phyloP scores from a whole-genome alignment of 2,888 invertebrate species.

The Hydropsyche betteni region DNA sequence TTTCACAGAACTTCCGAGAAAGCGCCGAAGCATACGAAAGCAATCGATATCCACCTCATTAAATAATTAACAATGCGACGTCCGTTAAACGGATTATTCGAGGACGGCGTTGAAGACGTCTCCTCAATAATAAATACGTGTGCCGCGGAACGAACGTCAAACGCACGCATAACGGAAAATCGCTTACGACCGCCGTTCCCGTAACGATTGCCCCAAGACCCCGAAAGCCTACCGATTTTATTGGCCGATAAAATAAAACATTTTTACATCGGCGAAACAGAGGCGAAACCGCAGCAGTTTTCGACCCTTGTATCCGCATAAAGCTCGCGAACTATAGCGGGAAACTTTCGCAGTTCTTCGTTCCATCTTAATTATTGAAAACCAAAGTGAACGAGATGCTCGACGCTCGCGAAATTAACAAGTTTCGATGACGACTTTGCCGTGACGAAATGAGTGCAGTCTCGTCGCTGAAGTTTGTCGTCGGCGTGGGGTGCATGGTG shows the following conservation, averaged over 20 bases:
- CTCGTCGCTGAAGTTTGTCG: no score
- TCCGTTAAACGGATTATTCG: slow-evolving; percentile 13
- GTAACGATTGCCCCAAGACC: background rate
- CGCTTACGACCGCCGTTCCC: background rate
- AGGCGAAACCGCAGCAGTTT: no score
- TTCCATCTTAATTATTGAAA: slow-evolving; percentile 16
- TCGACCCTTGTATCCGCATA: no score
- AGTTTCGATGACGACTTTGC: background rate
- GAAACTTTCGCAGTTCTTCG: slow-evolving; percentile 8
- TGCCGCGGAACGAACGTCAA: background rate
- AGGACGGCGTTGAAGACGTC: background rate
- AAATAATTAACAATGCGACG: no score
- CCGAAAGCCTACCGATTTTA: slow-evolving; percentile 9
- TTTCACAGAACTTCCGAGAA: no score
- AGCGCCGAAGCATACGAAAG: no score
- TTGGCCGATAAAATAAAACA: slow-evolving; percentile 23
- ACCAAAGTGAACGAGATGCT: background rate
- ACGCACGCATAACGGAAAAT: background rate
- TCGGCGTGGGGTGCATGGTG: no score
- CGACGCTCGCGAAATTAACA: slow-evolving; percentile 4
- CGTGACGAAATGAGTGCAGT: no score
- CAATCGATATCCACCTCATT: no score
- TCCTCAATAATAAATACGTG: background rate
- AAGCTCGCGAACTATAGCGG: background rate
- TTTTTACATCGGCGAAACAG: slow-evolving; percentile 1